Conservation (phyloP, 1,140 invertebrate genomes). For the Drosophila grimshawi region DNA sequence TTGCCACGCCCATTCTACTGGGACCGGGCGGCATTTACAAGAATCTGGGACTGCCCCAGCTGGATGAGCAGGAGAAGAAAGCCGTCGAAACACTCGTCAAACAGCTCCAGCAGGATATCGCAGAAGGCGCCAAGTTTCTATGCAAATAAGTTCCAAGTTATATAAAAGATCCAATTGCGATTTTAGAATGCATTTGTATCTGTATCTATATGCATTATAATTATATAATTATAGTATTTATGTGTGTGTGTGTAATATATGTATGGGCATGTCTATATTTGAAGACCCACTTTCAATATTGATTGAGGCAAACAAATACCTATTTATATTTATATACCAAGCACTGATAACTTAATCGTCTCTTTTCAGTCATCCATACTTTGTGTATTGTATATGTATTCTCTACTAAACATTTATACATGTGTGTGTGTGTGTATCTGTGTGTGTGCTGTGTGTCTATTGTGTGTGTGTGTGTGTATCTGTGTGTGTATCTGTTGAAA, state of each 20-base stretch:
- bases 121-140: slow-evolving; percentile 92
- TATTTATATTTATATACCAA: slow-evolving; percentile 9
- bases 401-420: background rate
- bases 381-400: slow-evolving; percentile 6
- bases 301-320: slow-evolving; percentile 51
- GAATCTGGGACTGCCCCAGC: slow-evolving; percentile 94
- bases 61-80: slow-evolving; percentile 92
- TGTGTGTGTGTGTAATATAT: slow-evolving; percentile 1
- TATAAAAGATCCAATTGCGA: background rate
- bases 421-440: too few species aligned
- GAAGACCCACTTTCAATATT: slow-evolving; percentile 58
- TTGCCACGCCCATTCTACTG: slow-evolving; percentile 95
- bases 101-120: slow-evolving; percentile 96
- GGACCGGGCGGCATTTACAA: slow-evolving; percentile 96
- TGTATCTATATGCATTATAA: background rate
- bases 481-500: too few species aligned
- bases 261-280: slow-evolving; percentile 42
- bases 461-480: too few species aligned
- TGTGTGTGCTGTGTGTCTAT: too few species aligned
- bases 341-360: slow-evolving; percentile 57
- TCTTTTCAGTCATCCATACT: slow-evolving; percentile 36
- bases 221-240: slow-evolving; percentile 1
- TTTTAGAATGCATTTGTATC: background rate
- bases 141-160: background rate
- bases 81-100: slow-evolving; percentile 93